Base-by-base conservation (phyloP, 2,113 vertebrate genomes). In the Cacatua alba region DNA sequence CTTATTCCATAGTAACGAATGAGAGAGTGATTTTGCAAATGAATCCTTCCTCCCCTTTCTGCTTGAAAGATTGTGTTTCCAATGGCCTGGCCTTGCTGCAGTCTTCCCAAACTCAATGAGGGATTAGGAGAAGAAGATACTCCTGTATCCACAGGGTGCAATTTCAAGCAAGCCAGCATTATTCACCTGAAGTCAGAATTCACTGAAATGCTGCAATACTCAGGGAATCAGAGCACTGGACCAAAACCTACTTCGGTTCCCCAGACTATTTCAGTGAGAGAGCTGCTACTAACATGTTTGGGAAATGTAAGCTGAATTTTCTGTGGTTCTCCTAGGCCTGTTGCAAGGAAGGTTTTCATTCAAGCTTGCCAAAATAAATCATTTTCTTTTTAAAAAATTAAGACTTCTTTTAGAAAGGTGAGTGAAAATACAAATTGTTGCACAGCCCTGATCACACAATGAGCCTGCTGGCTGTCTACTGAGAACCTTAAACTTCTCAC, bases 341-440 rank as follows among this genome's bases (percentile, higher is more conserved):
- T 59, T 62, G 44, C 53, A 72, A 69, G 28, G 62, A 82, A 65
- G 10, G 9, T 89, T 88, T 95, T 82, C 10, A 37, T 82, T 90
- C 33, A 57, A 19, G 17, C 60, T 88, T 84, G 51, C 33, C 4
- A 46, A 53, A 72, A 70, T 44, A 4, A 59, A 59, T 43, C 17
- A 2, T 70, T 67, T 5, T 23, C 74, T 49, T 78, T 81, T 53
- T 49, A 11, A 62, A 86, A 41, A 69, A 39, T 57, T 59, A 46
- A 55, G 39, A 28, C 13, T 70, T 70, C 3, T 81, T 84, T 67
- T 71, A 76, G 15, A 18, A 78, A 78, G 33, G 33, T 57, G 33
- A 39, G 18, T 78, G 46, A 62, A 89, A 92, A 46, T 53, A 25
- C 1, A 64, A 82, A 25, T 46, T 35, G 19, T 71, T 81, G 25